Conservation (phyloP, 2,113 vertebrate species). For the Pelmatolapia mariae region DNA sequence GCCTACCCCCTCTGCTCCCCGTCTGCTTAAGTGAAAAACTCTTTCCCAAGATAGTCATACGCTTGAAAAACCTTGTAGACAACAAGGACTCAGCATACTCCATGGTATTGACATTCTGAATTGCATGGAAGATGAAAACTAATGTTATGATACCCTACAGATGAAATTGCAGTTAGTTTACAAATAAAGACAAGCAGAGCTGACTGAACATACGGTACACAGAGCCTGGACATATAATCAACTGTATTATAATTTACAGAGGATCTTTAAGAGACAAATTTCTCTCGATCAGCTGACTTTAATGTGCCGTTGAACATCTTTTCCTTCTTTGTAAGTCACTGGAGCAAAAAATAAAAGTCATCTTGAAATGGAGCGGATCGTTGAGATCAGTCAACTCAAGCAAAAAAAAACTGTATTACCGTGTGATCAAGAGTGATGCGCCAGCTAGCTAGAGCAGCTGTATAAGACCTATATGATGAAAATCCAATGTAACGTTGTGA, state of each 20-base stretch:
- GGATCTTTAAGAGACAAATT: not conserved
- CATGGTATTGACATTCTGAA: not conserved
- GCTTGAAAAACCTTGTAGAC: not conserved
- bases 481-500: not conserved
- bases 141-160: not conserved
- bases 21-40: not conserved
- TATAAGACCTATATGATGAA: not conserved
- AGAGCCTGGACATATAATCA: not conserved
- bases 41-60: not conserved
- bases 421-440: not conserved
- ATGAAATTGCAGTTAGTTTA: not conserved
- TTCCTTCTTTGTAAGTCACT: not conserved
- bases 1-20: not conserved
- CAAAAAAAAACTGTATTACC: not conserved
- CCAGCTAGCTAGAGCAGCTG: not conserved
- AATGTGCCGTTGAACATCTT: not conserved
- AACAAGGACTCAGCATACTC: not conserved
- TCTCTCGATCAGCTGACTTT: not conserved
- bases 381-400: not conserved
- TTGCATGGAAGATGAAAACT: not conserved
- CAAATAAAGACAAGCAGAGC: not conserved
- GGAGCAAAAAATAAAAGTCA: not conserved
- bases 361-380: not conserved
- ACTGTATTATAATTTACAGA: not conserved
- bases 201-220: not conserved